phyloP scores from a whole-genome alignment of 2,888 invertebrate genomes.

The Macrostomum cliftonense region DNA sequence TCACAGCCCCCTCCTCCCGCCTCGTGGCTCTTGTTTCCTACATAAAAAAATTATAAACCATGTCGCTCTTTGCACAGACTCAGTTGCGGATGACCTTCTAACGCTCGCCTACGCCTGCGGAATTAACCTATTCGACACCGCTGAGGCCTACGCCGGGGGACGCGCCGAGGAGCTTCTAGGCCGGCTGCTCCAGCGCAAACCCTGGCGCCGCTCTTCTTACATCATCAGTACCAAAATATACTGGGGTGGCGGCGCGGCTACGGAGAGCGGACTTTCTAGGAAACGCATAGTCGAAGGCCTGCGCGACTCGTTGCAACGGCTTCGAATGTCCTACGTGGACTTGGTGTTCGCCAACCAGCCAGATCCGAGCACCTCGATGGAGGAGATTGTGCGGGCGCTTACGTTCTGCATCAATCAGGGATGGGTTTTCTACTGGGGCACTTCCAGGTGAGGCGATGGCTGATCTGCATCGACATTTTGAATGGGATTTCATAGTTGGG shows the following conservation, averaged over 20 bases:
- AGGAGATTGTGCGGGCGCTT: conserved; percentile 69
- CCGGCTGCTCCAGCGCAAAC: background rate
- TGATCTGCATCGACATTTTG: no score
- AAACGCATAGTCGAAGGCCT: conserved; percentile 77
- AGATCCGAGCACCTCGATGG: conserved; percentile 91
- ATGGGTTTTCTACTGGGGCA: conserved; percentile 95
- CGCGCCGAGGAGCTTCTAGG: conserved; percentile 32
- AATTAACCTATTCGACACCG: conserved; percentile 83
- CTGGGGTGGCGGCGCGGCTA: background rate
- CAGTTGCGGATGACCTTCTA: conserved; percentile 66
- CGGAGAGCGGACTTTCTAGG: conserved; percentile 31
- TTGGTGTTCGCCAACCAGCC: conserved; percentile 85
- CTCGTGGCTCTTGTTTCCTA: no score
- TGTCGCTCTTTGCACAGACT: no score
- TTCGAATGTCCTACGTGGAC: conserved; percentile 82
- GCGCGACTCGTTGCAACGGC: conserved; percentile 58
- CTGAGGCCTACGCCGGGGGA: conserved; percentile 58
- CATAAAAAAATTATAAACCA: no score
- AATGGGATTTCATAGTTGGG: no score
- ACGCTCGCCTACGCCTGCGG: conserved; percentile 81
- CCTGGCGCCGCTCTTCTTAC: background rate
- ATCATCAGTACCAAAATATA: background rate
- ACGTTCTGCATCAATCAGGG: conserved; percentile 81
- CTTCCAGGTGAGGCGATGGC: conserved; percentile 71
- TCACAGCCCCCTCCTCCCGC: no score